Percentiles rank a stretch among this genome's conserved stretches.
phyloP scores from a whole-genome alignment of 2,113 vertebrate species.

The Rhabdornis inornatus region DNA sequence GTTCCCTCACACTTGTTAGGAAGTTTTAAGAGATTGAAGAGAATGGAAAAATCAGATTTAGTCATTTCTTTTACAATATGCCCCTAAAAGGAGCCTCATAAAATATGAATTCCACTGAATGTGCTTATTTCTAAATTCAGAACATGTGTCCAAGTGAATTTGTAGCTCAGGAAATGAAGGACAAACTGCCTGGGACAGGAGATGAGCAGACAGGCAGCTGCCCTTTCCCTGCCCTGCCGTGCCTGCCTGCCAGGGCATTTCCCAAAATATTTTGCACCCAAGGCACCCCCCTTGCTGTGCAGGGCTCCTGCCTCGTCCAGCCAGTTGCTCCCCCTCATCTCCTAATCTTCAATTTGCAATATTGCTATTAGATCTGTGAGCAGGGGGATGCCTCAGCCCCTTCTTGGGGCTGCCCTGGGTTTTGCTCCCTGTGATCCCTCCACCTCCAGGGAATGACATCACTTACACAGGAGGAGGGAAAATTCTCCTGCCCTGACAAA shows the following conservation, averaged over 20 bases:
- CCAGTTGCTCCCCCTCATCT: neutral
- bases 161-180: conserved; percentile 44
- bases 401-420: neutral
- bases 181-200: neutral
- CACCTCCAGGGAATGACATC: accelerated
- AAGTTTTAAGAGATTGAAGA: conserved; percentile 3
- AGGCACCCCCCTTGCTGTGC: neutral
- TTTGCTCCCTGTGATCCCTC: neutral
- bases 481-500: neutral
- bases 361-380: accelerated
- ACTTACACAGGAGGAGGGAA: neutral
- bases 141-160: conserved; percentile 53
- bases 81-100: conserved; percentile 54
- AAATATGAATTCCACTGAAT: conserved; percentile 49
- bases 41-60: conserved; percentile 5
- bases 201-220: neutral
- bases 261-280: neutral
- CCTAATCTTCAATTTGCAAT: neutral
- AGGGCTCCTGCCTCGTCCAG: neutral
- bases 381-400: neutral
- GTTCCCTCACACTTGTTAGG: neutral
- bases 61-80: conserved; percentile 28
- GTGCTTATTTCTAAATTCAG: conserved; percentile 59
- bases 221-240: neutral
- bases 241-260: neutral